phyloP scores from a whole-genome alignment of 2,797 vertebrate species.

The Clarias platycephalus region DNA sequence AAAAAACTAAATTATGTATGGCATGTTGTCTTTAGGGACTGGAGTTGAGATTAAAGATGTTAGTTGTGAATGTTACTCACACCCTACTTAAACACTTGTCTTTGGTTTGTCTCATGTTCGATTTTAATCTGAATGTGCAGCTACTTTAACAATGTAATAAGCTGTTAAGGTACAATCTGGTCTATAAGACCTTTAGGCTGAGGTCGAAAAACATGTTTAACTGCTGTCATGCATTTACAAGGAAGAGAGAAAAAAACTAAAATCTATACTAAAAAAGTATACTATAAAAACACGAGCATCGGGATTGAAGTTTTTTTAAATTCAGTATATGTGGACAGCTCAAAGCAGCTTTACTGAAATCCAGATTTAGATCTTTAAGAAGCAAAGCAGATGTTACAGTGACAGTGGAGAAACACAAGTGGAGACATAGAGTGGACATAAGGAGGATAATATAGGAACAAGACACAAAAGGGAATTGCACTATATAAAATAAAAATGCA shows the following conservation, averaged over 20 bases:
- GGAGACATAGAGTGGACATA: neutral
- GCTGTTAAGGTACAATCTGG: neutral
- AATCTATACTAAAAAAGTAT: no score
- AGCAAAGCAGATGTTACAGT: neutral
- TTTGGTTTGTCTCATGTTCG: neutral
- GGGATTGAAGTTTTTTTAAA: neutral
- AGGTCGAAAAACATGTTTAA: neutral
- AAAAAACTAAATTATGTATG: no score
- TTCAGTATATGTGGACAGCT: neutral
- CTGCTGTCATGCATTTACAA: no score
- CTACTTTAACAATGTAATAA: neutral
- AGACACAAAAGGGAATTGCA: neutral
- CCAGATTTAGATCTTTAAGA: neutral
- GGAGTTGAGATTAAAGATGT: neutral
- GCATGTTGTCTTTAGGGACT: no score
- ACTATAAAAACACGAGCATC: neutral
- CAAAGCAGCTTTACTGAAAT: neutral
- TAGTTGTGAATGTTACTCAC: neutral
- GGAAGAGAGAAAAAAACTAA: no score
- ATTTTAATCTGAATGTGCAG: neutral
- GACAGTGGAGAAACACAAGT: neutral
- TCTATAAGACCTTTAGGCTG: neutral
- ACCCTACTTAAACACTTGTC: neutral
- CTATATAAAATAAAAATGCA: neutral
- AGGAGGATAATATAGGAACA: neutral